Evolutionary conservation across 2,797 vertebrate species (phyloP).

Genomic region (Smutsia temminckii): DNA sequence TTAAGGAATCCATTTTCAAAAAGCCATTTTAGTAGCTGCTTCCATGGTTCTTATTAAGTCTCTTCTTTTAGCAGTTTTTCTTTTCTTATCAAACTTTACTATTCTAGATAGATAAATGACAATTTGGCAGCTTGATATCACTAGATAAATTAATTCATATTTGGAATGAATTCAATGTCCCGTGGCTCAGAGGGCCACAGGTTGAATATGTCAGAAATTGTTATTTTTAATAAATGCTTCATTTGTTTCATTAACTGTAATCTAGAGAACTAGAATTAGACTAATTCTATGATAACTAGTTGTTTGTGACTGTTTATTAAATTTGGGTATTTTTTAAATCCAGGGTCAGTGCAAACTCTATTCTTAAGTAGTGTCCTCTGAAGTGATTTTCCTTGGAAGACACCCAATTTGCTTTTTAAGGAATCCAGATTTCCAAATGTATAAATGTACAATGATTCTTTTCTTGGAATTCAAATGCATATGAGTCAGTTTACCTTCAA

Average conservation of each 20-base stretch:
- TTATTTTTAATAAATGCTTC: constrained; percentile 30
- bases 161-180: constrained; percentile 61
- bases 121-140: constrained; percentile 24
- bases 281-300: constrained; percentile 37
- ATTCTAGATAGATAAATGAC: constrained; percentile 29
- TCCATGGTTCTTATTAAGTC: neutral
- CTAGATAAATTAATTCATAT: constrained; percentile 68
- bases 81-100: constrained; percentile 50
- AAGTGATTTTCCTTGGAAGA: neutral
- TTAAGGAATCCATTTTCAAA: neutral
- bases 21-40: constrained; percentile 2
- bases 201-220: constrained; percentile 55
- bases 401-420: constrained; percentile 8
- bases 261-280: neutral
- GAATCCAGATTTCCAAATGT: constrained; percentile 17
- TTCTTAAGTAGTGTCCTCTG: neutral
- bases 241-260: constrained; percentile 24
- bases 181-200: constrained; percentile 16
- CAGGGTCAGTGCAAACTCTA: neutral
- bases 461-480: neutral
- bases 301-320: constrained; percentile 32
- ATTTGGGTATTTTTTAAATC: neutral
- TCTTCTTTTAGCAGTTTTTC: neutral
- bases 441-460: neutral
- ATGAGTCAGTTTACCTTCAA: constrained; percentile 15